phyloP scores from a whole-genome alignment of 2,113 vertebrate genomes.

The Tyrannus savana region DNA sequence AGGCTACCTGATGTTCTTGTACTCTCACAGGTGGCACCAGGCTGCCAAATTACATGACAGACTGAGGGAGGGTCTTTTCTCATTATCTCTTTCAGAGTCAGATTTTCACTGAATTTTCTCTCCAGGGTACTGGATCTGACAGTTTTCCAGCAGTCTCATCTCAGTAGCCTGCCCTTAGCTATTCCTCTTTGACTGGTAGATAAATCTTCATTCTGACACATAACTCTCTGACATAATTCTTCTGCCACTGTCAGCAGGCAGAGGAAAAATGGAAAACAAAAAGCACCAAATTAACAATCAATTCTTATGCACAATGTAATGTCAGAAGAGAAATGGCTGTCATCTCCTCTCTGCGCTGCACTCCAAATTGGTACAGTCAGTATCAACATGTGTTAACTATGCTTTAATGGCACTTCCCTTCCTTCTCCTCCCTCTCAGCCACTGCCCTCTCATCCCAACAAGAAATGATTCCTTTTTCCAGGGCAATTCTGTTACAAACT shows the following conservation, averaged over 20 bases:
- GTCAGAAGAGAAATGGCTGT: background rate
- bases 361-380: background rate
- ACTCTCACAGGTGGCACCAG: background rate
- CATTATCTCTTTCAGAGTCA: slow-evolving; percentile 70
- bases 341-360: background rate
- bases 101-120: slow-evolving; percentile 73
- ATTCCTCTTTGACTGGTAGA: background rate
- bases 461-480: background rate
- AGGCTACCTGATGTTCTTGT: background rate
- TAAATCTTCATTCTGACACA: slow-evolving; percentile 14
- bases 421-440: background rate
- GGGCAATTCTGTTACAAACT: background rate
- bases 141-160: background rate
- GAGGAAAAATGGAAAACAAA: background rate
- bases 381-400: background rate
- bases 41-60: background rate
- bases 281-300: background rate
- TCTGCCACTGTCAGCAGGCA: slow-evolving; percentile 47
- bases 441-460: background rate
- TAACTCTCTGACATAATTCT: slow-evolving; percentile 74
- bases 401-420: background rate
- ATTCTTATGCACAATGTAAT: background rate
- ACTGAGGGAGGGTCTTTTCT: background rate
- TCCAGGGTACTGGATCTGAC: slow-evolving; percentile 66
- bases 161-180: background rate